Base-by-base conservation (phyloP, 2,797 vertebrate genomes). In the Pseudocheirus occidentalis region DNA sequence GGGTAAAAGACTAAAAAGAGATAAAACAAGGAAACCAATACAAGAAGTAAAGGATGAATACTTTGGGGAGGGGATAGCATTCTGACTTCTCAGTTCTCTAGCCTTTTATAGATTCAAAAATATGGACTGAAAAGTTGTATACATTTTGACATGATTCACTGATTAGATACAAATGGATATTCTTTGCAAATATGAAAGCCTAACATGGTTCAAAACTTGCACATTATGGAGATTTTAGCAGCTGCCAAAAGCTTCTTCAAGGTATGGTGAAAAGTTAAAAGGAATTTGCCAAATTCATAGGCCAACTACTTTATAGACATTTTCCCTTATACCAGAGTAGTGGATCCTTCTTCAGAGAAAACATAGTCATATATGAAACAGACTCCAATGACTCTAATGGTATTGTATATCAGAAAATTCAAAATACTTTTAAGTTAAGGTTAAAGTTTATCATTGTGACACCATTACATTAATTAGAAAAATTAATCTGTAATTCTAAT, bases 401-500 rank as follows among this genome's bases (percentile, higher is more conserved):
- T 24, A 87, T 87, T 87, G 7, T 13, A 27, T 50, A 46, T 46
- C 40, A 50, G 9, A 87, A 90, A 73, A 66, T 50, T 31, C 56
- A n/a, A 21, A 91, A 2, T 52, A 3, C 1, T 95, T 91, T 81
- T 58, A 53, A 4, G 40, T 57, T 81, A 14, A 66, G 34, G 3
- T 54, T 94, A 21, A 93, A 50, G 81, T 0, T 46, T 93, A 55
- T 54, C 90, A 90, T 34, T 93, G 73, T 93, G 52, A 91, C 29
- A 90, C 24, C 50, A 27, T 27, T 46, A 0, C 31, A 59, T 54
- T 55, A 87, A 29, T 6, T 4, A 92, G 53, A 66, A 91, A 6
- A 0, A 24, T 95, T 50, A 9, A 50, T 94, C 92, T 94, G 91
- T 92, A 34, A n/a, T 95, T 90, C 50, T 53, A 93, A 62, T 73